Percentiles rank a stretch among this genome's conserved stretches.
Evolutionary conservation across 2,888 invertebrate species (phyloP).

Genomic region (Tupiocoris notatus): DNA sequence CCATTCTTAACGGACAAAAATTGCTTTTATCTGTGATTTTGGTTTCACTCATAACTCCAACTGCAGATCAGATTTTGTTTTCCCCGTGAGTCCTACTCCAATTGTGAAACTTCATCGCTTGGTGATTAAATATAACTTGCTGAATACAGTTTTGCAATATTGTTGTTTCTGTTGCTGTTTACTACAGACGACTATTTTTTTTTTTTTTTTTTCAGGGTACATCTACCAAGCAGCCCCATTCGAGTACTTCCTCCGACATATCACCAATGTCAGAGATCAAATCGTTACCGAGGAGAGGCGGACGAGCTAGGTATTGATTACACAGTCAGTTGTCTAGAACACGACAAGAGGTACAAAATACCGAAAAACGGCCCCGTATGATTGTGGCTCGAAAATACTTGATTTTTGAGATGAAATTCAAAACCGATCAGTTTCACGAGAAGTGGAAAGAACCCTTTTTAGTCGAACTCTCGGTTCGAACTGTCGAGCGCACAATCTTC

Average conservation of each 20-base stretch:
- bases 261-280: slow-evolving; percentile 77
- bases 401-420: slow-evolving; percentile 5
- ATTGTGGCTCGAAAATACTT: slow-evolving; percentile 35
- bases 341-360: slow-evolving; percentile 39
- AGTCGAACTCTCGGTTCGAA: slow-evolving; percentile 12
- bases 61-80: no score
- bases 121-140: no score
- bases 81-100: no score
- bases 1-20: no score
- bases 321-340: slow-evolving; percentile 41
- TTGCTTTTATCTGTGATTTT: no score
- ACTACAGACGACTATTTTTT: no score
- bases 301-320: slow-evolving; percentile 52
- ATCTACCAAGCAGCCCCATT: slow-evolving; percentile 73
- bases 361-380: slow-evolving; percentile 6
- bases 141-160: no score
- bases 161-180: no score
- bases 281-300: slow-evolving; percentile 69
- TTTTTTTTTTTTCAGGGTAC: slow-evolving; percentile 61
- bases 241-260: slow-evolving; percentile 74
- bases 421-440: not conserved
- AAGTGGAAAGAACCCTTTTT: not conserved
- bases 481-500: slow-evolving; percentile 39
- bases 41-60: no score
- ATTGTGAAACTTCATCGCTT: no score